Evolutionary conservation across 1,140 invertebrate genomes (phyloP), one percentile per base, ranked within the genome.

Genomic region (Brachionus paranguensis): DNA sequence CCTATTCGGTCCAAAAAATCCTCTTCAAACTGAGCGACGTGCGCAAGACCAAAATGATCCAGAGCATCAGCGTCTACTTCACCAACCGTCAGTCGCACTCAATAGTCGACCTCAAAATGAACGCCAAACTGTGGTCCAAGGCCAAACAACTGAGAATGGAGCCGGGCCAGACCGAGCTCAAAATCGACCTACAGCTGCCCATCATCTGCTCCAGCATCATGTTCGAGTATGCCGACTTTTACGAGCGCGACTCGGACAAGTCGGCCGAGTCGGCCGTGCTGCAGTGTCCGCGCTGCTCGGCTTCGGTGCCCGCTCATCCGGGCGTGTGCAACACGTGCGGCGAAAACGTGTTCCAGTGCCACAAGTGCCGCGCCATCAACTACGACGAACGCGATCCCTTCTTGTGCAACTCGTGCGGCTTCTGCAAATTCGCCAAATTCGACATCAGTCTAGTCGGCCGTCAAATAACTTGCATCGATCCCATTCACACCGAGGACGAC

Each of bases 341-440:
- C 2, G 97, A 99, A 89, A 99, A 99, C 89, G 97, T 98, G 0
- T 99, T 96, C 89, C 97, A 99, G 87, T 78, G 85, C 87, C 88
- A 88, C 70, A 87, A 87, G 64, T 88, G 86, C 79, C 87, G 94
- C 14, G 95, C 96, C 0, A 99, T 99, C 85, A 99, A 99, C 90
- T 99, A 99, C 90, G 97, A 99, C 89, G 96, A 99, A 88, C 97
- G 98, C 88, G 97, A 99, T 91, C 97, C 97, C 1, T 99, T 99
- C 92, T 89, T 99, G 12, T 99, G 97, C 88, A 97, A 98, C 89
- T 94, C 96, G 8, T 99, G 97, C 90, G 97, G 97, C 2, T 99
- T 98, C 89, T 99, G 96, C 91, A 99, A 99, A 90, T 99, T 99
- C 90, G 97, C 96, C n/a, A 98, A 98, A 89, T 98, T 99, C 89